phyloP scores from a whole-genome alignment of 2,888 invertebrate species.

The Andrena minutula region DNA sequence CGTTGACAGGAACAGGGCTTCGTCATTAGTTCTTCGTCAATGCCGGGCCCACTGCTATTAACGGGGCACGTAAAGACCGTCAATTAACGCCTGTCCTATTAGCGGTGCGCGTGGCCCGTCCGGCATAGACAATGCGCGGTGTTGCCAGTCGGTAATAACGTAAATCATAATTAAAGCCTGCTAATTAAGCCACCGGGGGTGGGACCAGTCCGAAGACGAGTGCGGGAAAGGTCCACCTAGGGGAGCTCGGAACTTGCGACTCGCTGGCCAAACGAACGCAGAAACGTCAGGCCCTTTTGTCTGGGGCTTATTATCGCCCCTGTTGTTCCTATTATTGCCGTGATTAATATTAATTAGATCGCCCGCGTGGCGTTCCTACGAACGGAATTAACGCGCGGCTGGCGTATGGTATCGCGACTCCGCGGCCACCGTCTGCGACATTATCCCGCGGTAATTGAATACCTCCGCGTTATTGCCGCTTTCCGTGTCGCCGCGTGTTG shows the following conservation, averaged over 20 bases:
- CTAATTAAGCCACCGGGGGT: conserved; percentile 49
- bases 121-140: conserved; percentile 44
- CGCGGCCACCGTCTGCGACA: conserved; percentile 8
- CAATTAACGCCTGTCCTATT: conserved; percentile 56
- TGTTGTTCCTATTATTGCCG: not conserved
- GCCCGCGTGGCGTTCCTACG: not conserved
- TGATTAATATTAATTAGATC: conserved; percentile 32
- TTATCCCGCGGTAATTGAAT: conserved; percentile 45
- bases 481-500: conserved; percentile 10
- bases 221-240: not conserved
- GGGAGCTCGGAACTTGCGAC: not conserved
- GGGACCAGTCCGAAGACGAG: conserved; percentile 11
- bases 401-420: not conserved
- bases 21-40: conserved; percentile 40
- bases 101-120: conserved; percentile 26
- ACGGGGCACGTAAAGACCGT: conserved; percentile 47
- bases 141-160: conserved; percentile 66
- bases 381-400: conserved; percentile 10
- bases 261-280: not conserved
- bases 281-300: not conserved
- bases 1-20: conserved; percentile 3
- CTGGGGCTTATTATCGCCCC: not conserved
- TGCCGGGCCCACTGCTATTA: conserved; percentile 28
- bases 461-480: conserved; percentile 20
- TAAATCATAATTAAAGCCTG: conserved; percentile 69